Percentiles rank a stretch among this genome's conserved stretches.
phyloP scores from a whole-genome alignment of 2,797 vertebrate species.

The Pangasius krempfi region DNA sequence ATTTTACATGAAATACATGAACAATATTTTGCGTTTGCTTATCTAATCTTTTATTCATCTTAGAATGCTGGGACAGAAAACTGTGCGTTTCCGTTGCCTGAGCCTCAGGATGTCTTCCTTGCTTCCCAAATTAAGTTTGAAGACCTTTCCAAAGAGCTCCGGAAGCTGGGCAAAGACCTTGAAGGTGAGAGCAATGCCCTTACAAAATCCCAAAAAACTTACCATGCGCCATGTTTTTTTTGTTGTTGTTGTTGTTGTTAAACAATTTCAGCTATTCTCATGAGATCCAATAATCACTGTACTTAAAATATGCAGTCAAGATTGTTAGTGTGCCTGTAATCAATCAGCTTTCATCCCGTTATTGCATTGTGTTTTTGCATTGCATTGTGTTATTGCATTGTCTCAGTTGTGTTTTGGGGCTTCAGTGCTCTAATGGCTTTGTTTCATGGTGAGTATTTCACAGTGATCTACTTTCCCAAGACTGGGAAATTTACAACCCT shows the following conservation, averaged over 20 bases:
- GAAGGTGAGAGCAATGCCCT: slow-evolving; percentile 77
- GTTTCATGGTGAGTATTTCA: slow-evolving; percentile 68
- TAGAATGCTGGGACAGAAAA: slow-evolving; percentile 91
- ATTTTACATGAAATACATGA: not conserved
- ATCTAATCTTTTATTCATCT: slow-evolving; percentile 28
- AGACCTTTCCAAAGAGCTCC: slow-evolving; percentile 87
- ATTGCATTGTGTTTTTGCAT: slow-evolving; percentile 24
- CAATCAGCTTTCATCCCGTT: slow-evolving; percentile 38
- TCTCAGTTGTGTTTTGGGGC: slow-evolving; percentile 28
- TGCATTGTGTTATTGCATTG: slow-evolving; percentile 33
- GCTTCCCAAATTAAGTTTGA: slow-evolving; percentile 95
- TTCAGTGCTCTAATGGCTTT: slow-evolving; percentile 43
- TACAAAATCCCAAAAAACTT: not conserved
- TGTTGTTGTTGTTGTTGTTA: not conserved
- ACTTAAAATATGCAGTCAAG: not conserved
- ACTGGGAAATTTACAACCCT: slow-evolving; percentile 56
- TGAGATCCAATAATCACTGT: not conserved
- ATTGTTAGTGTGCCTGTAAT: slow-evolving; percentile 25
- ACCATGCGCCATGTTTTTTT: not conserved
- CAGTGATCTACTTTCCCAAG: slow-evolving; percentile 36
- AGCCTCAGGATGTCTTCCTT: slow-evolving; percentile 91
- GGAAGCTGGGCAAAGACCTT: slow-evolving; percentile 85
- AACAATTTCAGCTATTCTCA: not conserved
- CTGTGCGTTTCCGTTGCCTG: slow-evolving; percentile 88
- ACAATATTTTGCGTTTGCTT: slow-evolving; percentile 2